Evolutionary conservation across 2,113 vertebrate genomes (phyloP), one percentile per base, ranked within the genome.

Genomic region (Ammodytes dubius): DNA sequence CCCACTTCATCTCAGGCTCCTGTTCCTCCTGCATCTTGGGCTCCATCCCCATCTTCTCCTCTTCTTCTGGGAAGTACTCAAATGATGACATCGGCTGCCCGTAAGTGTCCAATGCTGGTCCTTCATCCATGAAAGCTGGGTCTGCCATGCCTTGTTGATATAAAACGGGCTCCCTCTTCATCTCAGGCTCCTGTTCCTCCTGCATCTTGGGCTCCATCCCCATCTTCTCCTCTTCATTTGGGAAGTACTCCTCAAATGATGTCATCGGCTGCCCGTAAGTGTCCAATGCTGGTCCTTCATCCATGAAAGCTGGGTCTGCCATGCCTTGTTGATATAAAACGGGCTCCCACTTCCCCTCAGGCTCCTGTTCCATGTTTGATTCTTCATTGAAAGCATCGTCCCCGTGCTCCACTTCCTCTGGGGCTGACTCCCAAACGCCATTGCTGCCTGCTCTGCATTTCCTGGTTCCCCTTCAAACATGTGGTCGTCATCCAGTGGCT

Each of bases 281-380:
- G 49, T 87, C 73, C 74, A 80, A 8, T 1, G 10, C 11, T 6
- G 59, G 68, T 52, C 76, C 83, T 40, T 83, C 80, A 0, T 68
- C 76, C 47, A 78, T 39, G 27, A 43, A 0, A 8, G 46, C 15
- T 43, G 13, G 8, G 35, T 76, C 27, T 70, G 53, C 42, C 19
- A 45, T 19, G 47, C 40, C 17, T 14, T 67, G 64, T 10, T 57
- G 6, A 35, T 14, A 6, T 14, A 8, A n/a, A 19, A 43, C 9
- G 1, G 40, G 2, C 40, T 64, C 43, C 12, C 27, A 27, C 27
- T 19, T 45, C 27, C 49, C 42, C 49, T 49, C 65, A 10, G 78
- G 58, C 42, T 90, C 78, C 43, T 63, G n/a, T 10, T 82, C 45
- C 79, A 74, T 64, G 43, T 57, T 58, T 43, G 71, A 46, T n/a